These are phyloP conservation scores for Octodonta nipae DNA, from an alignment of 2,888 invertebrate genomes.

Conservation along the genomic window DNA sequence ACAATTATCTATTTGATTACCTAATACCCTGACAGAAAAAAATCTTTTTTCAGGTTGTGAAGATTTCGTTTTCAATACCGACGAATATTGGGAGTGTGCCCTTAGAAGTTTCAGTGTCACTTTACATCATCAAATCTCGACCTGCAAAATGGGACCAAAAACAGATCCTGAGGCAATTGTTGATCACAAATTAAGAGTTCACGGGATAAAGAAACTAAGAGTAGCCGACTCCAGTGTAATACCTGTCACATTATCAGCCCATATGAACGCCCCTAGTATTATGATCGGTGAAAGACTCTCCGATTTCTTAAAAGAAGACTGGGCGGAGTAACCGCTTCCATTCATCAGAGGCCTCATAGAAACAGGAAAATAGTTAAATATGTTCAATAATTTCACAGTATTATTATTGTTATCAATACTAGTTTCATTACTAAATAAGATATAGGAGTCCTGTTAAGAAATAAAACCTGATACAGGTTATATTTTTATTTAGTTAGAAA, in stretches of 20 bases:
- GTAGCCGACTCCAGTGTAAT: constrained; percentile 58
- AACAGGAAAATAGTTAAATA: no score
- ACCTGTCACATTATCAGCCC: constrained; percentile 50
- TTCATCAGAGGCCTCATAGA: no score
- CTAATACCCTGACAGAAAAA: no score
- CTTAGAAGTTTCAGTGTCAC: constrained; percentile 42
- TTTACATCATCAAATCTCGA: constrained; percentile 42
- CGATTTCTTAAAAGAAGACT: constrained; percentile 45
- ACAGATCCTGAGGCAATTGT: constrained; percentile 29
- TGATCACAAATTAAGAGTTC: constrained; percentile 29
- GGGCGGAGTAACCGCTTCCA: no score
- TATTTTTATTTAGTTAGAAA: no score
- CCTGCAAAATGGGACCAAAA: constrained; percentile 41
- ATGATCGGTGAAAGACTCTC: constrained; percentile 62
- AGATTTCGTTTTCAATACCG: constrained; percentile 38
- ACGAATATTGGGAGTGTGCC: constrained; percentile 55
- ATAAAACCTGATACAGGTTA: no score
- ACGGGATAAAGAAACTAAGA: constrained; percentile 46
- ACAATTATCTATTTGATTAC: no score
- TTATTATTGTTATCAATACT: no score
- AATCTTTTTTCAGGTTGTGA: constrained; percentile 9
- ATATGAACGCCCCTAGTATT: constrained; percentile 53
- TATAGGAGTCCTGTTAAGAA: no score
- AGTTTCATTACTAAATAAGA: no score
- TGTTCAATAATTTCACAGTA: no score